Percentiles rank a stretch among this genome's conserved stretches.
These are phyloP conservation scores for Dugesia japonica DNA, from an alignment of 2,888 invertebrate genomes.

Conservation along the genomic window DNA sequence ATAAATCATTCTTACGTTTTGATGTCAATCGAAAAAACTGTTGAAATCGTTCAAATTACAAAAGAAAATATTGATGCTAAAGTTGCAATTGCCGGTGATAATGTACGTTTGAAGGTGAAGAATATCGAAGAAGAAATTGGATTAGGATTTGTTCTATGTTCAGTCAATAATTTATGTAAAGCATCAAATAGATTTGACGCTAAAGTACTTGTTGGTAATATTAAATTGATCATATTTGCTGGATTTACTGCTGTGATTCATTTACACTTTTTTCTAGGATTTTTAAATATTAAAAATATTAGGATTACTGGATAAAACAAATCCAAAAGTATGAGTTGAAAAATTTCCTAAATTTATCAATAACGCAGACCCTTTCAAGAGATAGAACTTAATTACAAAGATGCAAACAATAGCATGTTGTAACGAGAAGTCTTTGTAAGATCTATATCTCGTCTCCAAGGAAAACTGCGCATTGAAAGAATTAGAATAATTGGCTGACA, in stretches of 20 bases:
- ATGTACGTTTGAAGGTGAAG: slow-evolving; percentile 92
- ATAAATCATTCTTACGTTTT: slow-evolving; percentile 76
- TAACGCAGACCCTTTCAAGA: neutral
- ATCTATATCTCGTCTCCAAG: too few species aligned
- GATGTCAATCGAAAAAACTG: slow-evolving; percentile 77
- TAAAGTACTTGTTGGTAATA: slow-evolving; percentile 82
- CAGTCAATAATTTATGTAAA: slow-evolving; percentile 73
- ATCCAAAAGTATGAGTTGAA: neutral
- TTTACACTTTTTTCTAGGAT: slow-evolving; percentile 57
- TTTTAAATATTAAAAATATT: neutral
- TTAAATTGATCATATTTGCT: slow-evolving; percentile 96
- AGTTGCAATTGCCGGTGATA: slow-evolving; percentile 81
- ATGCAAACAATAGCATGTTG: too few species aligned
- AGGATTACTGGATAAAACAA: neutral
- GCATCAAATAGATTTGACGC: slow-evolving; percentile 32
- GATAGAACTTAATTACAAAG: too few species aligned
- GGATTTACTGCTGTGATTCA: slow-evolving; percentile 98
- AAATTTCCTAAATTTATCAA: neutral
- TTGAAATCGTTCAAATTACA: slow-evolving; percentile 29
- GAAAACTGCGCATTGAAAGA: too few species aligned
- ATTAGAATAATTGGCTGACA: too few species aligned
- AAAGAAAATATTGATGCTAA: slow-evolving; percentile 83
- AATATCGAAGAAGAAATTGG: slow-evolving; percentile 97
- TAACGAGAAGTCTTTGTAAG: too few species aligned
- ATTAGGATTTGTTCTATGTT: slow-evolving; percentile 90